A percentile compares a stretch with the other conserved stretches of the same genome.
Evolutionary conservation across 2,888 invertebrate species (phyloP).

Genomic region (Drosophila falleni): DNA sequence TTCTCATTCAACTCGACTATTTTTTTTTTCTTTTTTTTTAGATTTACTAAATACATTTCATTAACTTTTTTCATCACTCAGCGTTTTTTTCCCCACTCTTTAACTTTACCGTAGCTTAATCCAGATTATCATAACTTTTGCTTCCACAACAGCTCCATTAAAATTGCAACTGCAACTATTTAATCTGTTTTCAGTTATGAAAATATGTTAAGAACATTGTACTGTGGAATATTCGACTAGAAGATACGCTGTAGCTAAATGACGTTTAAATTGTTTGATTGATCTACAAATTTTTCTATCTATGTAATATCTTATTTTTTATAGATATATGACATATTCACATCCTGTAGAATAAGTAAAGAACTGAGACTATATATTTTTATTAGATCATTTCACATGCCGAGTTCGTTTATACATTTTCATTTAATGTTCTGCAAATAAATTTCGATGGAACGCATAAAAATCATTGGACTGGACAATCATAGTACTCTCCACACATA

Average conservation of each 20-base stretch:
- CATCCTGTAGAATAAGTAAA: background rate
- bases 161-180: conserved; percentile 19
- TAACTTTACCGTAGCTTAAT: conserved; percentile 6
- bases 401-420: conserved; percentile 24
- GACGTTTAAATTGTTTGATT: background rate
- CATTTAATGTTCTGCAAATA: conserved; percentile 64
- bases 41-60: conserved; percentile 18
- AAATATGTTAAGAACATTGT: background rate
- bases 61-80: conserved; percentile 1
- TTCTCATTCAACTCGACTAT: conserved; percentile 17
- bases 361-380: background rate
- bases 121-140: conserved; percentile 30
- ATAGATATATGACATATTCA: background rate
- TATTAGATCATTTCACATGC: conserved; percentile 39
- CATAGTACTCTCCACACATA: conserved; percentile 2
- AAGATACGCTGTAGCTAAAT: background rate
- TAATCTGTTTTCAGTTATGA: conserved; percentile 8
- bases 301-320: background rate
- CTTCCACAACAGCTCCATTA: conserved; percentile 7
- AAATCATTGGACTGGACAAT: conserved; percentile 59
- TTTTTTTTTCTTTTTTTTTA: background rate
- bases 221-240: background rate
- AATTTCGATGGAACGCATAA: conserved; percentile 67
- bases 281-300: background rate
- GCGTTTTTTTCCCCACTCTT: background rate